phyloP scores from a whole-genome alignment of 2,888 invertebrate genomes.

The Druceiella hillmani region DNA sequence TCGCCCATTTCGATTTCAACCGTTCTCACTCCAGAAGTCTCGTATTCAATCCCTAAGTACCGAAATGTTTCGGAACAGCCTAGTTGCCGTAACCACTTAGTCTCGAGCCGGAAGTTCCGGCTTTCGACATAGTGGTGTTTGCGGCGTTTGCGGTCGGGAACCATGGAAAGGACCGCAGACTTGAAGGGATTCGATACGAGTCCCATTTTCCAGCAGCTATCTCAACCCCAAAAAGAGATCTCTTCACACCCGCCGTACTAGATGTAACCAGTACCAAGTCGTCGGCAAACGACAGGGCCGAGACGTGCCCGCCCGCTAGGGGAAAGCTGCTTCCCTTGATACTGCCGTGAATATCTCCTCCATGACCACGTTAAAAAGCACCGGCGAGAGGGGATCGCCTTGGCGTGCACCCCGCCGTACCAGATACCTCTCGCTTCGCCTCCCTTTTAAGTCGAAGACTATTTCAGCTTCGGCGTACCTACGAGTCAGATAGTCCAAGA shows the following conservation, averaged over 20 bases:
- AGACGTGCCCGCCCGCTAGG: slow-evolving; percentile 23
- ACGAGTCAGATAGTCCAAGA: too few relatives aligned
- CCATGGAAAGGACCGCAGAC: slow-evolving; percentile 26
- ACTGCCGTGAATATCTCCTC: too few relatives aligned
- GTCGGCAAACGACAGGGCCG: slow-evolving; percentile 33
- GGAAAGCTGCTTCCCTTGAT: slow-evolving; percentile 21
- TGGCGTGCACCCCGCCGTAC: too few relatives aligned
- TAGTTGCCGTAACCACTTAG: slow-evolving; percentile 20
- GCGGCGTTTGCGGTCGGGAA: slow-evolving; percentile 27
- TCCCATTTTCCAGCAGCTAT: slow-evolving; percentile 1
- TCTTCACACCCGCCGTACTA: slow-evolving; percentile 28
- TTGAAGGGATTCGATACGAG: slow-evolving; percentile 23
- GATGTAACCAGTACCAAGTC: slow-evolving; percentile 30
- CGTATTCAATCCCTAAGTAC: slow-evolving; percentile 29
- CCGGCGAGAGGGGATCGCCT: too few relatives aligned
- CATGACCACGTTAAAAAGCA: too few relatives aligned
- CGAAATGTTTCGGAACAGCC: slow-evolving; percentile 26
- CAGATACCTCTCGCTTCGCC: too few relatives aligned
- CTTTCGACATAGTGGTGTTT: slow-evolving; percentile 24
- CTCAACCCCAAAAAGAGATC: slow-evolving; percentile 26
- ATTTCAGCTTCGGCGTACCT: too few relatives aligned
- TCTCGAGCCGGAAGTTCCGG: slow-evolving; percentile 7
- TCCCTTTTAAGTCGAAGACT: too few relatives aligned
- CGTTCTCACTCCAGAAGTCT: slow-evolving; percentile 27
- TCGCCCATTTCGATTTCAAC: too few relatives aligned